Evolutionary conservation across 2,797 vertebrate genomes (phyloP).

Genomic region (Bradypodion ventrale): DNA sequence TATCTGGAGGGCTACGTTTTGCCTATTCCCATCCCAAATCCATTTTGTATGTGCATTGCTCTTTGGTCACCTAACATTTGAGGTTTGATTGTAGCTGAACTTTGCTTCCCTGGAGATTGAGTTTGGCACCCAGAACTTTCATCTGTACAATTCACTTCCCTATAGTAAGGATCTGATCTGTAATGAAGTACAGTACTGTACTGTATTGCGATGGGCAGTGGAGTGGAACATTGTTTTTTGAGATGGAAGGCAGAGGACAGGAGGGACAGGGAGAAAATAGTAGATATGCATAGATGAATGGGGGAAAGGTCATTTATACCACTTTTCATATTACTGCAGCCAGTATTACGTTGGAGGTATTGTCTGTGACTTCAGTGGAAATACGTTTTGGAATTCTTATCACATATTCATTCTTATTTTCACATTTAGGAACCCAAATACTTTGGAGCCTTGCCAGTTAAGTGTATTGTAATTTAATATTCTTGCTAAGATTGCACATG

Average conservation of each 20-base stretch:
- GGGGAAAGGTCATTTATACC: slow-evolving; percentile 16
- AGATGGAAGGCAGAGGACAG: slow-evolving; percentile 28
- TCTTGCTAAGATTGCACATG: not conserved
- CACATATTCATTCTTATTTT: slow-evolving; percentile 10
- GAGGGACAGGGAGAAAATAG: not conserved
- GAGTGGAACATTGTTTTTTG: slow-evolving; percentile 43
- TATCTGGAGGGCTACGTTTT: too few relatives aligned
- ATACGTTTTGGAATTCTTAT: not conserved
- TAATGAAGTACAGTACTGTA: slow-evolving; percentile 46
- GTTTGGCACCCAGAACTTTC: slow-evolving; percentile 6
- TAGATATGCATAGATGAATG: not conserved
- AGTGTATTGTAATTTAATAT: not conserved
- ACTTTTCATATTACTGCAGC: not conserved
- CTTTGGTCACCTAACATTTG: slow-evolving; percentile 52
- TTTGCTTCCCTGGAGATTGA: not conserved
- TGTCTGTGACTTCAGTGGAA: not conserved
- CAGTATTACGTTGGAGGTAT: not conserved
- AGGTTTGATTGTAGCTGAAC: slow-evolving; percentile 35
- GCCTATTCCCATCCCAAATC: slow-evolving; percentile 6
- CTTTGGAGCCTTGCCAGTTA: not conserved
- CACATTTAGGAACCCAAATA: slow-evolving; percentile 15
- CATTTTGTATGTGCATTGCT: slow-evolving; percentile 41
- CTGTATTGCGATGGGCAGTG: not conserved
- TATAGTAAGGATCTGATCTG: slow-evolving; percentile 32
- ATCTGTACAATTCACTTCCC: slow-evolving; percentile 22